Percentiles rank a stretch among this genome's conserved stretches.
phyloP scores from a whole-genome alignment of 2,888 invertebrate genomes.

The Tromatobia lineatoria region DNA sequence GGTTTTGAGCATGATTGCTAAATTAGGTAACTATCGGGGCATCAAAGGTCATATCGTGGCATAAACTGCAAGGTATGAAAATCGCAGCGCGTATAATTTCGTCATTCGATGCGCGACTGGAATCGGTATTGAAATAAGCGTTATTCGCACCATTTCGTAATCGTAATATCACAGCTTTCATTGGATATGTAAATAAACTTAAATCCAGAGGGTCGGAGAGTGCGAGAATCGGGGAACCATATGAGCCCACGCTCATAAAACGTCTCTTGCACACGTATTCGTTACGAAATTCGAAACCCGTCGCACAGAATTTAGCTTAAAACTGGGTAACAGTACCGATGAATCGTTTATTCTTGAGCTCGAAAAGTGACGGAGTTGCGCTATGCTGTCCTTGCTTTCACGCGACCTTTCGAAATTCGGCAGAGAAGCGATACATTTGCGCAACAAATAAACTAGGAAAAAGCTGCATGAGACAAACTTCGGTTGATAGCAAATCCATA shows the following conservation, averaged over 20 bases:
- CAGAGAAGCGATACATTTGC: constrained; percentile 25
- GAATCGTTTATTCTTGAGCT: constrained; percentile 37
- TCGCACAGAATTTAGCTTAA: constrained; percentile 40
- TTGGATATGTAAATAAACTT: constrained; percentile 3
- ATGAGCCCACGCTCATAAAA: constrained; percentile 47
- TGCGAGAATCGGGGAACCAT: constrained; percentile 17
- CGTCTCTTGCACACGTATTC: constrained; percentile 23
- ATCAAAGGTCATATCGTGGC: not conserved
- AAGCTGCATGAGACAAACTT: constrained; percentile 11
- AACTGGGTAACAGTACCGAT: constrained; percentile 53
- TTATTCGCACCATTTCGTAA: constrained; percentile 1
- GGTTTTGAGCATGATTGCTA: not conserved
- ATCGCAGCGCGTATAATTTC: not conserved
- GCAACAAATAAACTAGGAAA: constrained; percentile 26
- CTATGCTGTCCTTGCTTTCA: constrained; percentile 61
- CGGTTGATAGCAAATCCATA: not conserved
- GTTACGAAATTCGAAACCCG: constrained; percentile 54
- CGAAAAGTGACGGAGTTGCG: constrained; percentile 31
- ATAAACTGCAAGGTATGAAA: not conserved
- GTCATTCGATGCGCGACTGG: not conserved
- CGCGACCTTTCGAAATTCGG: constrained; percentile 58
- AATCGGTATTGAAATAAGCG: constrained; percentile 2
- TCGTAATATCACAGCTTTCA: constrained; percentile 2
- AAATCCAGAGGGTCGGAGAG: constrained; percentile 45
- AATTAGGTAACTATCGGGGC: not conserved